These are phyloP conservation scores for Ammodytes marinus DNA, from an alignment of 2,113 vertebrate species.

Conservation along the genomic window DNA sequence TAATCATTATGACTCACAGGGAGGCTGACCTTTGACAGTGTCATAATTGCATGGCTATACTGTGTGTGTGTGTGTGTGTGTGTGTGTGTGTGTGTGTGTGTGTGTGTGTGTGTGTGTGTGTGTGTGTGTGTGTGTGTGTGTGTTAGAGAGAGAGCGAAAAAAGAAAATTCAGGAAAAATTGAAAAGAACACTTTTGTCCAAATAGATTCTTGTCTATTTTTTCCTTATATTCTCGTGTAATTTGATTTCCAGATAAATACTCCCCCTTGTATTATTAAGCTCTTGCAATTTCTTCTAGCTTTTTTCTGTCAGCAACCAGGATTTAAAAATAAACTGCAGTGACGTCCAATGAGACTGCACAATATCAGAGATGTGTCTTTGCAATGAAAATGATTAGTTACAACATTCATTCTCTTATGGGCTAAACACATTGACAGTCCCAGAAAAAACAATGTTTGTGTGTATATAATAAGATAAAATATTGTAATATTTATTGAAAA, in stretches of 20 bases:
- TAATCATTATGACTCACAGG: conserved; percentile 1
- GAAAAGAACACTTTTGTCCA: background rate
- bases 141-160: background rate
- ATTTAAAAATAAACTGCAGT: background rate
- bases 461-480: too few relatives aligned
- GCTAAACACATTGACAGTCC: background rate
- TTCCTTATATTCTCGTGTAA: background rate
- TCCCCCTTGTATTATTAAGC: background rate
- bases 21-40: background rate
- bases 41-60: background rate
- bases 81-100: background rate
- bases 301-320: background rate
- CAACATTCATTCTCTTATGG: too few relatives aligned
- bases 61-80: background rate
- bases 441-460: background rate
- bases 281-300: background rate
- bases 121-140: background rate
- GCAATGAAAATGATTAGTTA: background rate
- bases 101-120: background rate
- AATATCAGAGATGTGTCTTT: background rate
- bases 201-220: background rate
- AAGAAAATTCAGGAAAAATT: background rate
- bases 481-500: too few relatives aligned
- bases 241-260: background rate
- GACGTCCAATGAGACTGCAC: background rate